Evolutionary conservation across 2,113 vertebrate genomes (phyloP), one percentile per base, ranked within the genome.

Genomic region (Scartelaos histophorus): DNA sequence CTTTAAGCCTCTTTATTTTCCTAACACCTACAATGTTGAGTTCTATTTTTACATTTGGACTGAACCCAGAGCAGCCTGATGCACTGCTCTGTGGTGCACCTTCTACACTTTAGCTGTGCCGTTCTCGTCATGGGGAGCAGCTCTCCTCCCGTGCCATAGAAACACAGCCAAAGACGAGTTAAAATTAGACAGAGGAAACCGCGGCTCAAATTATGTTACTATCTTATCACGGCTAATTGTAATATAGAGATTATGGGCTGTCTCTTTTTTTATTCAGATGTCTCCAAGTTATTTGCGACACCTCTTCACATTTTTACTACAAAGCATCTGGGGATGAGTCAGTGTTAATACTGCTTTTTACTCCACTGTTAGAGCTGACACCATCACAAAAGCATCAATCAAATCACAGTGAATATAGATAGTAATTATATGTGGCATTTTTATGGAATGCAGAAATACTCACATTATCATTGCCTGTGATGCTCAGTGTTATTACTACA

Each of bases 401-500:
- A 64, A 64, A 38, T n/a, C 17, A 64, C 29, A 78, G 68, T 24
- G 15, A 10, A 58, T 58, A 46, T 70, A 76, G 75, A 82, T 43
- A 2, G 34, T 64, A 64, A 64, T 64, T 64, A 64, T 12, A 64
- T 43, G n/a, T 64, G 61, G 34, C 34, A 43, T 35, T 64, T 64
- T 35, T 64, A 35, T 64, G 61, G 61, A 61, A 61, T 34, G 15
- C 24, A 61, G 25, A 64, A 43, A 64, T 64, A 64, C 61, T 64
- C 61, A 19, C 9, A 35, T 62, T 15, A 34, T 62, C 60, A 62
- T 62, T 35, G 29, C 7, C 21, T 21, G 35, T 25, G 38, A 47
- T 16, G 7, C 13, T 66, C 21, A 21, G 19, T 54, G 51, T 16
- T 24, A 46, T 45, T 24, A 22, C 38, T 21, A 58, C 70, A 57